Conservation (phyloP, 1,140 invertebrate genomes). For the Bilobella aurantiaca region DNA sequence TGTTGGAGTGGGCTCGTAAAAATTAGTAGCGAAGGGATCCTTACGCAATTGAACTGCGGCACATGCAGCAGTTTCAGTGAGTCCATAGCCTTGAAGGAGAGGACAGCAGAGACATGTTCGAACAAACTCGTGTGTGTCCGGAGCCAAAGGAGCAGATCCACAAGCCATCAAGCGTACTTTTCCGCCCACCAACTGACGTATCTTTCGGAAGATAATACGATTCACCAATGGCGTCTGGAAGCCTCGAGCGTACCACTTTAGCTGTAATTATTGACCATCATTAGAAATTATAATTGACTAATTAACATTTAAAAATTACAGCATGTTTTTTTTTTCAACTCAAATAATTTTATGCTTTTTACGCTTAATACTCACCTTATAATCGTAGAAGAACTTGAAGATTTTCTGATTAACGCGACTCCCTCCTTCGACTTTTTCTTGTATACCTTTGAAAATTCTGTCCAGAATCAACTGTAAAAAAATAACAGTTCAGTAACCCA, state of each 20-base stretch:
- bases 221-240: constrained; percentile 75
- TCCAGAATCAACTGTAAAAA: constrained; percentile 62
- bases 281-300: too few relatives aligned
- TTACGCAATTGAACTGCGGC: constrained; percentile 77
- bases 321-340: too few relatives aligned
- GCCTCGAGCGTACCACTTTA: constrained; percentile 67
- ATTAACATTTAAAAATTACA: too few relatives aligned
- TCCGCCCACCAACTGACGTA: constrained; percentile 74
- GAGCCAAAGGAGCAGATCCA: constrained; percentile 89
- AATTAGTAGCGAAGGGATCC: too few relatives aligned
- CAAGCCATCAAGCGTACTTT: constrained; percentile 71
- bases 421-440: constrained; percentile 73
- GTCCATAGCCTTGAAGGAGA: constrained; percentile 88
- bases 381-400: constrained; percentile 84
- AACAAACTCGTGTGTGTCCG: constrained; percentile 90
- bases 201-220: constrained; percentile 63
- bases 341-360: too few relatives aligned
- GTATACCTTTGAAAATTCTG: constrained; percentile 87
- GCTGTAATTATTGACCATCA: too few relatives aligned
- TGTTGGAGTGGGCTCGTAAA: too few relatives aligned
- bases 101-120: constrained; percentile 83
- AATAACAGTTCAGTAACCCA: background rate
- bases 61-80: constrained; percentile 92
- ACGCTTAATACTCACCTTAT: too few relatives aligned
- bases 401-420: constrained; percentile 62